Evolutionary conservation across 2,113 vertebrate genomes (phyloP).

Genomic region (Aptenodytes forsteri): DNA sequence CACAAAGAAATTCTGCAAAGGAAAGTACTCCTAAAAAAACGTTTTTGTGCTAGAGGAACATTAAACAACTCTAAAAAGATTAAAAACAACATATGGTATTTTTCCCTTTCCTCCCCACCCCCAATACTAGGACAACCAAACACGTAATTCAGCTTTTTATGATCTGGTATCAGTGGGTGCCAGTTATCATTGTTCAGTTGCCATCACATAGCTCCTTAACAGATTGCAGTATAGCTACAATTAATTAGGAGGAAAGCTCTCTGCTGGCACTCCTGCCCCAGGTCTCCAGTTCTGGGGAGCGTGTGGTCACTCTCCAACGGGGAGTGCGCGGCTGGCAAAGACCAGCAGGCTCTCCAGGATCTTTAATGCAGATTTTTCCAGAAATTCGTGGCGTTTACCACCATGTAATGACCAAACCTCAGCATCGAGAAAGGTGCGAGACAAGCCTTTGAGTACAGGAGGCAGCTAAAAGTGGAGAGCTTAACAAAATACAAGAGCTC

Average conservation of each 20-base stretch:
- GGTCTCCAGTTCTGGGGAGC: neutral
- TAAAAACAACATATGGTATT: constrained; percentile 54
- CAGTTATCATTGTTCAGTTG: constrained; percentile 19
- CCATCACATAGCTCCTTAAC: constrained; percentile 12
- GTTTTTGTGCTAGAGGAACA: neutral
- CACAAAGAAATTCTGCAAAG: neutral
- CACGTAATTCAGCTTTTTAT: neutral
- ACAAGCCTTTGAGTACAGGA: neutral
- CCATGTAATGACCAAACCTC: neutral
- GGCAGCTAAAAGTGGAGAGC: neutral
- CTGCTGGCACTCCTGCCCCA: neutral
- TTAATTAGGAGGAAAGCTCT: constrained; percentile 40
- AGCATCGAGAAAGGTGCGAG: neutral
- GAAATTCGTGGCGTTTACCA: neutral
- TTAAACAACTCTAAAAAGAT: constrained; percentile 7
- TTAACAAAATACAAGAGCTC: neutral
- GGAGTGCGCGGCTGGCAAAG: neutral
- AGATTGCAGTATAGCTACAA: constrained; percentile 17
- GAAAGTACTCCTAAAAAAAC: neutral
- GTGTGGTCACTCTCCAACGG: neutral
- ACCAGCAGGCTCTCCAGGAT: neutral
- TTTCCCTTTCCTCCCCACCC: neutral
- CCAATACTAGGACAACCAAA: neutral
- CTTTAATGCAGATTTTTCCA: neutral
- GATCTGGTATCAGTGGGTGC: neutral